Conservation (phyloP, 2,797 vertebrate genomes). For the Helostoma temminkii region DNA sequence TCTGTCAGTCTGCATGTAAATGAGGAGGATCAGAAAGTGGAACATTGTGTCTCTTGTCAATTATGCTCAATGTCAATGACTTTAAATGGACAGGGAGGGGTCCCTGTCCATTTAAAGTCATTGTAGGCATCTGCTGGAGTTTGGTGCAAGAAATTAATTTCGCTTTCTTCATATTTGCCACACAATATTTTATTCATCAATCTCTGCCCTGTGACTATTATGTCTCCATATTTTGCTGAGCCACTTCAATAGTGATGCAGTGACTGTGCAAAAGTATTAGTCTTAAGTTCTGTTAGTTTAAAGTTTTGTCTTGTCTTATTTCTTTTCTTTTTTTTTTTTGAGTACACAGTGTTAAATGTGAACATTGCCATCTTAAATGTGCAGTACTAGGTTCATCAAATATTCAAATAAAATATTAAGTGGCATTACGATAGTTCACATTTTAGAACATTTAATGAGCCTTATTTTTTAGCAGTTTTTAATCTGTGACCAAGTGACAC, state of each 20-base stretch:
- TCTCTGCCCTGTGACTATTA: not conserved
- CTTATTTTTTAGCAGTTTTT: not conserved
- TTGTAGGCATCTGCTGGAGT: slow-evolving; percentile 1
- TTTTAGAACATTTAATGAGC: slow-evolving; percentile 2
- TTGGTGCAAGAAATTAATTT: not conserved
- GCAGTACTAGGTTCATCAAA: not conserved
- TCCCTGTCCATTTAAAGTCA: slow-evolving; percentile 17
- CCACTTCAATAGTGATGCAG: not conserved
- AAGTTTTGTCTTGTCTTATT: not conserved
- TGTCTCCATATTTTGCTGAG: slow-evolving; percentile 1
- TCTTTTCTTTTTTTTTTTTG: too few species aligned
- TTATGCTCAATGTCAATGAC: too few species aligned
- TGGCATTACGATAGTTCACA: not conserved
- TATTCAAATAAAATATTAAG: not conserved
- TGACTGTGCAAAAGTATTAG: too few species aligned
- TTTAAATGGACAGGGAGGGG: too few species aligned
- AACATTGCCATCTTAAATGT: not conserved
- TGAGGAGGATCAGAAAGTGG: slow-evolving; percentile 18
- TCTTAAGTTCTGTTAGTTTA: too few species aligned
- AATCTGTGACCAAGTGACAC: not conserved
- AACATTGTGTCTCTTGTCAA: slow-evolving; percentile 11
- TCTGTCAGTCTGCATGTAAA: slow-evolving; percentile 35
- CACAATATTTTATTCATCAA: slow-evolving; percentile 23
- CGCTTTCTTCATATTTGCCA: slow-evolving; percentile 9
- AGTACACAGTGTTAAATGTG: not conserved